phyloP scores from a whole-genome alignment of 1,140 invertebrate species.

The Lepidurus arcticus region DNA sequence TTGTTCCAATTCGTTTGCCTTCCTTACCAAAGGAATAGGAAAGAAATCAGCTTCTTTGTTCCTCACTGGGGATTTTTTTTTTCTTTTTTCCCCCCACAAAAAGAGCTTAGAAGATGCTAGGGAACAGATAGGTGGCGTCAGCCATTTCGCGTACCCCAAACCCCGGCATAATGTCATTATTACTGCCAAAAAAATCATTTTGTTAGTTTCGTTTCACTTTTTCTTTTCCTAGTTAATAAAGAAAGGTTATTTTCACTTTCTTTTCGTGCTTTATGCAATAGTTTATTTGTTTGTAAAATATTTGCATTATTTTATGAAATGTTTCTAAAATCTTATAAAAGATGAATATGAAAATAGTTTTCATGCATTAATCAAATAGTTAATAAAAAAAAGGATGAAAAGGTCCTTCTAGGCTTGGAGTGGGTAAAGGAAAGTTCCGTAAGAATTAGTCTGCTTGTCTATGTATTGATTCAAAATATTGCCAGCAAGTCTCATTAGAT shows the following conservation, averaged over 20 bases:
- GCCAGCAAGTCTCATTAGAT: not conserved
- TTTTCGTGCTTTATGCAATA: not conserved
- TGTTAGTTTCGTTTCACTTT: not conserved
- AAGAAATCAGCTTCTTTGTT: not conserved
- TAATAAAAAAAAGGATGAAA: no score
- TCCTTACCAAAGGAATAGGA: not conserved
- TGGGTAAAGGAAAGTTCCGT: not conserved
- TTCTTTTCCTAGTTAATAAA: not conserved
- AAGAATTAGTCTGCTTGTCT: not conserved
- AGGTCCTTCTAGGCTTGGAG: no score
- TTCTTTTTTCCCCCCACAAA: not conserved
- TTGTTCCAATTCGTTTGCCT: not conserved
- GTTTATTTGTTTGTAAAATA: not conserved
- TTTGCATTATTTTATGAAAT: not conserved
- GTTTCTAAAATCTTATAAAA: no score
- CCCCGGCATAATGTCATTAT: not conserved
- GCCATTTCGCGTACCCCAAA: no score
- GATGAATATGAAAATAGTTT: no score
- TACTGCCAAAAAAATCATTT: not conserved
- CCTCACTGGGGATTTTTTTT: not conserved
- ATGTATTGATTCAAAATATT: conserved; percentile 6
- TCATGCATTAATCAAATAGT: no score
- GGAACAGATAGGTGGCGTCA: no score
- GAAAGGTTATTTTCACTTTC: not conserved
- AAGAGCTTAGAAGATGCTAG: not conserved